A percentile compares a stretch with the other conserved stretches of the same genome.
Evolutionary conservation across 2,888 invertebrate genomes (phyloP).

Genomic region (Xestia sexstrigata): DNA sequence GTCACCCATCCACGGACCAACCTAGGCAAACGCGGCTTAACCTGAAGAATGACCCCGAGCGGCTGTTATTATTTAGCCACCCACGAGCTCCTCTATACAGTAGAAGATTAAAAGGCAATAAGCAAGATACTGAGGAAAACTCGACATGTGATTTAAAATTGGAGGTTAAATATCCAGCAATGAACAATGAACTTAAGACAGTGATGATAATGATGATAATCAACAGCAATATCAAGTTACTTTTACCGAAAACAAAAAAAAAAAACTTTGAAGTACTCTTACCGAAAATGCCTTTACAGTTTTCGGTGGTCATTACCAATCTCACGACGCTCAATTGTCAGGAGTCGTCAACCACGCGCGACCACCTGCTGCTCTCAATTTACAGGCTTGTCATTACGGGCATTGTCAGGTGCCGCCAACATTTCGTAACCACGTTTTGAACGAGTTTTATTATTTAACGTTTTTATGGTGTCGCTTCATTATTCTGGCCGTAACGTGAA

Average conservation of each 20-base stretch:
- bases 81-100: too few relatives aligned
- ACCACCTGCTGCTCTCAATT: slow-evolving; percentile 58
- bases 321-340: slow-evolving; percentile 33
- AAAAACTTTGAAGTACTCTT: not conserved
- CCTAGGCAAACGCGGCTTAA: too few relatives aligned
- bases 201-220: slow-evolving; percentile 5
- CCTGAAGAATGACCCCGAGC: too few relatives aligned
- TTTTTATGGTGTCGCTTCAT: slow-evolving; percentile 42
- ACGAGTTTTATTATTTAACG: slow-evolving; percentile 33
- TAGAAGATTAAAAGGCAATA: not conserved
- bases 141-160: not conserved
- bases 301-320: slow-evolving; percentile 39
- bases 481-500: slow-evolving; percentile 27
- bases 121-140: not conserved
- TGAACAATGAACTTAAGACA: too few relatives aligned
- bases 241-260: not conserved
- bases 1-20: too few relatives aligned
- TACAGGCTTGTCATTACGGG: slow-evolving; percentile 44
- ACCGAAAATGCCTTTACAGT: slow-evolving; percentile 8
- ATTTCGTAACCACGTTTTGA: slow-evolving; percentile 50
- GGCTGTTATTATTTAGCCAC: too few relatives aligned
- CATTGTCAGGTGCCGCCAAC: slow-evolving; percentile 48
- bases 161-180: not conserved
- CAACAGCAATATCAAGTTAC: not conserved
- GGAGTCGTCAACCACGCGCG: slow-evolving; percentile 50